phyloP scores from a whole-genome alignment of 2,113 vertebrate species.

The Zosterops hypoxanthus region DNA sequence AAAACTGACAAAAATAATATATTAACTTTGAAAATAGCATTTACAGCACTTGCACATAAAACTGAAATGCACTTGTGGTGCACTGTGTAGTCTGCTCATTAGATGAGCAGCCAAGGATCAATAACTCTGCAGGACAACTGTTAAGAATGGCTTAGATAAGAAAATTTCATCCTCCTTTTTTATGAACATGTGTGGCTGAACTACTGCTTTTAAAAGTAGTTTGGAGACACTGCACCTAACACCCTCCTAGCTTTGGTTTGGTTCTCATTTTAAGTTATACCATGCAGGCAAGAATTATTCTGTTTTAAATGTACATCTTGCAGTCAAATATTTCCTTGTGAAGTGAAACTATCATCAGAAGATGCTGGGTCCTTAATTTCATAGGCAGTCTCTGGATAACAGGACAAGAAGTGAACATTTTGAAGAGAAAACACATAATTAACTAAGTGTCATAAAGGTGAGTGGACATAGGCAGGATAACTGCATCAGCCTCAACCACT shows the following conservation, averaged over 20 bases:
- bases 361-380: background rate
- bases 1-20: constrained; percentile 51
- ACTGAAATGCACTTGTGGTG: constrained; percentile 51
- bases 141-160: constrained; percentile 18
- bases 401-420: background rate
- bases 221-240: background rate
- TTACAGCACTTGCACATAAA: constrained; percentile 51
- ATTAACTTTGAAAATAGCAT: constrained; percentile 54
- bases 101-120: constrained; percentile 47
- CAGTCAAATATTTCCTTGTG: background rate
- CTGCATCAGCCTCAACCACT: background rate
- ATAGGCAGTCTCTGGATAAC: background rate
- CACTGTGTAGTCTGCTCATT: constrained; percentile 48
- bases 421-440: background rate
- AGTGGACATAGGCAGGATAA: background rate
- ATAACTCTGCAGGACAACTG: constrained; percentile 45
- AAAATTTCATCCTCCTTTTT: constrained; percentile 27
- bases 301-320: background rate
- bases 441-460: background rate
- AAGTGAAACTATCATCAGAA: background rate
- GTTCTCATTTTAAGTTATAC: background rate
- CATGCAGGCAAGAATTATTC: background rate
- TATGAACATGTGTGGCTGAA: background rate
- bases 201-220: background rate
- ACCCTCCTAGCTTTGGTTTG: background rate